Evolutionary conservation across 2,888 invertebrate species (phyloP).

Genomic region (Diachrysia chrysitis): DNA sequence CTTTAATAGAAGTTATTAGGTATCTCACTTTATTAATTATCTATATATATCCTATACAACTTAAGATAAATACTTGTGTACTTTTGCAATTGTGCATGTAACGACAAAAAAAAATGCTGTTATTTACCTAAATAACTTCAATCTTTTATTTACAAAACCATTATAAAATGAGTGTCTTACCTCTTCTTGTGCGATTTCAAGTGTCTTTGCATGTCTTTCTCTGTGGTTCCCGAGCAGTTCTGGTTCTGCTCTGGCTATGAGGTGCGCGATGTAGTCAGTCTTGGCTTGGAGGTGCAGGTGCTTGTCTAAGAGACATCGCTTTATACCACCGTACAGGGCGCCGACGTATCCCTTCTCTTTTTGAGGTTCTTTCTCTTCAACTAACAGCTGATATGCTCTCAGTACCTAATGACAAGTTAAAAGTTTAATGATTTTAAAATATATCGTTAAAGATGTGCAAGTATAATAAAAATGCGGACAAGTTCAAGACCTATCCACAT

Average conservation of each 20-base stretch:
- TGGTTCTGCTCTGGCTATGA: constrained; percentile 97
- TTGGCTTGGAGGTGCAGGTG: constrained; percentile 96
- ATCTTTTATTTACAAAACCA: too few relatives aligned
- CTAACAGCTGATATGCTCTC: constrained; percentile 95
- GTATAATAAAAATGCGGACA: too few relatives aligned
- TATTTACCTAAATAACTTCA: too few relatives aligned
- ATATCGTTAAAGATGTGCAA: too few relatives aligned
- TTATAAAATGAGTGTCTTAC: constrained; percentile 56
- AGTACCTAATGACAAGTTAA: constrained; percentile 86
- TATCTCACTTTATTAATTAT: too few relatives aligned
- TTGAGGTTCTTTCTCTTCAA: constrained; percentile 94
- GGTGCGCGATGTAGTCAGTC: constrained; percentile 95
- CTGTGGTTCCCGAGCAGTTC: constrained; percentile 96
- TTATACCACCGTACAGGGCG: constrained; percentile 95
- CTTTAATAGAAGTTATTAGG: too few relatives aligned
- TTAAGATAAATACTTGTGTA: too few relatives aligned
- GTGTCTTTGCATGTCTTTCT: constrained; percentile 98
- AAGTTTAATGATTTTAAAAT: too few relatives aligned
- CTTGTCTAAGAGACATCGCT: constrained; percentile 95
- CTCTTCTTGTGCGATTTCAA: constrained; percentile 99
- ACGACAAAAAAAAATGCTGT: too few relatives aligned
- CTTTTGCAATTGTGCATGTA: too few relatives aligned
- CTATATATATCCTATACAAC: too few relatives aligned
- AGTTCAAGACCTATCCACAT: too few relatives aligned
- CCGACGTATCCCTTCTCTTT: constrained; percentile 97